Evolutionary conservation across 2,113 vertebrate genomes (phyloP).

Genomic region (Dicerorhinus sumatrensis): DNA sequence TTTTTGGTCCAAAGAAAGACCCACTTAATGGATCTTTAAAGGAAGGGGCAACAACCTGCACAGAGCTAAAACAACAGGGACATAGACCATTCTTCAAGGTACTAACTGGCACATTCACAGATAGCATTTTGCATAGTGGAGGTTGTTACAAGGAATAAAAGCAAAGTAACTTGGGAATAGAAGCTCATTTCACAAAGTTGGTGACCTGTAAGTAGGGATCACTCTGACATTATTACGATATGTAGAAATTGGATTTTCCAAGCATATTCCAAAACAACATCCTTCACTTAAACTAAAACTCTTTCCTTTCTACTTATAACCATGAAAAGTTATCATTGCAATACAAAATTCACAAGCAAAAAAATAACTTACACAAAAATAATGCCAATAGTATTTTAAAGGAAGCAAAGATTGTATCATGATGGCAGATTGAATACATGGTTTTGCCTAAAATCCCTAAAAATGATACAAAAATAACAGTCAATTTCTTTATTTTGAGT

Average conservation of each 20-base stretch:
- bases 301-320: neutral
- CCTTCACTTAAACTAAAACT: constrained; percentile 13
- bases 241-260: neutral
- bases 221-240: neutral
- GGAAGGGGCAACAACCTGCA: neutral
- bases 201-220: neutral
- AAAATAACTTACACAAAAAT: neutral
- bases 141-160: neutral
- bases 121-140: neutral
- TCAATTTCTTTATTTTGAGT: neutral
- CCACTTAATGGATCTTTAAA: neutral
- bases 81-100: neutral
- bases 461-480: neutral
- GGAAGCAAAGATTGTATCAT: neutral
- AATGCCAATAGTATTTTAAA: neutral
- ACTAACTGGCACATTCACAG: neutral
- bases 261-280: neutral
- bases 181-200: neutral
- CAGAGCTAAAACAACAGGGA: neutral
- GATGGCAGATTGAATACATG: neutral
- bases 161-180: neutral
- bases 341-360: neutral
- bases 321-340: neutral
- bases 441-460: neutral
- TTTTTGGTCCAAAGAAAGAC: constrained; percentile 48